Evolutionary conservation across 2,888 invertebrate species (phyloP), one percentile per base, ranked within the genome.

Genomic region (Cataglyphis rosenhaueri): DNA sequence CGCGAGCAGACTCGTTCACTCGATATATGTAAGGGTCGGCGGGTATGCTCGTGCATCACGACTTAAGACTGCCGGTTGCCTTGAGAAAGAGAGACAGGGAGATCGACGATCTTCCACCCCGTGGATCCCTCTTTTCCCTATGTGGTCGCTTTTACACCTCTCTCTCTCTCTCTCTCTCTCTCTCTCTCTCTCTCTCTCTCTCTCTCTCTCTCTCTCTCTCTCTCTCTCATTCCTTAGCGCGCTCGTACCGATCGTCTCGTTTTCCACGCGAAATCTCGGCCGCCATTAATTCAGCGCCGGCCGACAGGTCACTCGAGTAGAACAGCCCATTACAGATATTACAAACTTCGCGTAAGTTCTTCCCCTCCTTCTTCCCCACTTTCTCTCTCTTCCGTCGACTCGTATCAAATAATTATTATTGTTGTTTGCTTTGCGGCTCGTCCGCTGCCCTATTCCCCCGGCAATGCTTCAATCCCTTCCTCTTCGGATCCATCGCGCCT

Each of bases 331-430:
- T 94, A 94, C 92, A 93, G 94, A 94, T 94, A 94, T 93, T 93
- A 92, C 92, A 87, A 87, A 89, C 88, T 52, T 89, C 87, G 88
- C 88, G 86, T 87, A 91, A 86, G 86, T 61, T 21, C 44, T 64
- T 57, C 71, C 61, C 44, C 57, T 52, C 12, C 62, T 18, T 38
- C 48, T 6, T 66, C 10, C 38, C 41, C 52, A n/a, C 38, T 55
- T n/a, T 15, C 70, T n/a, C 66, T 29, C 52, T 65, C 25, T 48
- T 2, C 57, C 71, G 44, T 62, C 82, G 82, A 85, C 85, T 86
- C 89, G 91, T 93, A 94, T 94, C 94, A 92, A 94, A 94, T 94
- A 94, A 94, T 94, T 93, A 94, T 94, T 94, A 94, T 94, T 94
- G 93, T 94, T 94, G 94, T 94, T 94, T 94, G 94, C 94, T 94